Evolutionary conservation across 2,888 invertebrate genomes (phyloP).

Genomic region (Opisthograptis luteolata): DNA sequence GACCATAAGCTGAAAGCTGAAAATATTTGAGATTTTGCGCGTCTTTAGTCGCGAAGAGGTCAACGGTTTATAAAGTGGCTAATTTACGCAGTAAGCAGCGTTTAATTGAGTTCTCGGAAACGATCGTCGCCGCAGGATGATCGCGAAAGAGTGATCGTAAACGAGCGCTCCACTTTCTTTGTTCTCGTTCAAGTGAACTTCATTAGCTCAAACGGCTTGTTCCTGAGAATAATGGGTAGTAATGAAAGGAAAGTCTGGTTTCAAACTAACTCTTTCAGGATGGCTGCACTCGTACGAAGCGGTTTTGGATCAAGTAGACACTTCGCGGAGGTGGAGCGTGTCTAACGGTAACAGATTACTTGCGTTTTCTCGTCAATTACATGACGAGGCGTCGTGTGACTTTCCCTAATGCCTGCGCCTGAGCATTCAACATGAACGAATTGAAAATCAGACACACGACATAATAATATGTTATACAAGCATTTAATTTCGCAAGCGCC

Average conservation of each 20-base stretch:
- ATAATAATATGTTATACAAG: too few species aligned
- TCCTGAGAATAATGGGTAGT: conserved; percentile 5
- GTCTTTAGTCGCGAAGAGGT: conserved; percentile 11
- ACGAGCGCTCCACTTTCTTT: conserved; percentile 26
- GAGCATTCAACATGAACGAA: conserved; percentile 8
- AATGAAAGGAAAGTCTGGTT: neutral
- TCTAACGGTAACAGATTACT: conserved; percentile 1
- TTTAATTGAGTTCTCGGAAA: conserved; percentile 31
- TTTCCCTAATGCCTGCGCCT: conserved; percentile 17
- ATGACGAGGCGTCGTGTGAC: conserved; percentile 2
- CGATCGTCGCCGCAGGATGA: neutral
- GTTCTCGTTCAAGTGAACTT: conserved; percentile 24
- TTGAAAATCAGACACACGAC: conserved; percentile 13
- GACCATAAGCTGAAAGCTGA: neutral
- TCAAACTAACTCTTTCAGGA: conserved; percentile 6
- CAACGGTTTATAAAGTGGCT: conserved; percentile 13
- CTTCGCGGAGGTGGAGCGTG: neutral
- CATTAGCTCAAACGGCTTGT: conserved; percentile 21
- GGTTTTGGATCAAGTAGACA: neutral
- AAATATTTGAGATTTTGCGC: conserved; percentile 1
- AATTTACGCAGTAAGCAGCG: conserved; percentile 18
- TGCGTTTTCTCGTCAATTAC: conserved; percentile 14
- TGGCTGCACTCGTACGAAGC: neutral
- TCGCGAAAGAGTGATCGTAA: conserved; percentile 20
- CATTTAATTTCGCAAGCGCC: conserved; percentile 15